A percentile compares a stretch with the other conserved stretches of the same genome.
phyloP scores from a whole-genome alignment of 2,888 invertebrate species.

The Cantharis flavilabris region DNA sequence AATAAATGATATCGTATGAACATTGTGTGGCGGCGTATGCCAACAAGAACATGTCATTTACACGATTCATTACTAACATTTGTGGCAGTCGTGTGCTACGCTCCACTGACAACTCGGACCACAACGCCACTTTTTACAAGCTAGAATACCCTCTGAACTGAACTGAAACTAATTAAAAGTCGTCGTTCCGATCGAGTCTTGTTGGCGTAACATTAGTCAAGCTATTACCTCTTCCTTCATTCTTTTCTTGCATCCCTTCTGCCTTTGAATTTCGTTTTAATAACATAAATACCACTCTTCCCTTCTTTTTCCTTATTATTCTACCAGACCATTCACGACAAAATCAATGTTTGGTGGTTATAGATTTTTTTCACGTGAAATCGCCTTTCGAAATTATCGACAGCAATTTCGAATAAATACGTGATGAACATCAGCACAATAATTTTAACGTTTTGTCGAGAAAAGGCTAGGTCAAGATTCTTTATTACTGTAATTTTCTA shows the following conservation, averaged over 20 bases:
- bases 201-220: slow-evolving; percentile 51
- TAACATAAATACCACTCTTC: neutral
- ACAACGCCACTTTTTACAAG: slow-evolving; percentile 43
- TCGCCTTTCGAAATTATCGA: neutral
- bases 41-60: slow-evolving; percentile 47
- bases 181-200: slow-evolving; percentile 51
- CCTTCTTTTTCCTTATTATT: neutral
- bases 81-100: slow-evolving; percentile 47
- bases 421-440: neutral
- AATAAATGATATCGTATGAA: slow-evolving; percentile 27
- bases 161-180: slow-evolving; percentile 56
- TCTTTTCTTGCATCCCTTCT: slow-evolving; percentile 17
- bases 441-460: neutral
- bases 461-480: neutral
- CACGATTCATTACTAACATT: slow-evolving; percentile 51
- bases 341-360: neutral
- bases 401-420: neutral
- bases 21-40: slow-evolving; percentile 28
- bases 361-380: neutral
- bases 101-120: slow-evolving; percentile 52
- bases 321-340: neutral
- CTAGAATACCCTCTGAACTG: slow-evolving; percentile 51
- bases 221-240: slow-evolving; percentile 24
- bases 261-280: slow-evolving; percentile 7
- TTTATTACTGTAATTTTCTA: neutral